phyloP scores from a whole-genome alignment of 2,113 vertebrate genomes.

The Nannobrachium achirus region DNA sequence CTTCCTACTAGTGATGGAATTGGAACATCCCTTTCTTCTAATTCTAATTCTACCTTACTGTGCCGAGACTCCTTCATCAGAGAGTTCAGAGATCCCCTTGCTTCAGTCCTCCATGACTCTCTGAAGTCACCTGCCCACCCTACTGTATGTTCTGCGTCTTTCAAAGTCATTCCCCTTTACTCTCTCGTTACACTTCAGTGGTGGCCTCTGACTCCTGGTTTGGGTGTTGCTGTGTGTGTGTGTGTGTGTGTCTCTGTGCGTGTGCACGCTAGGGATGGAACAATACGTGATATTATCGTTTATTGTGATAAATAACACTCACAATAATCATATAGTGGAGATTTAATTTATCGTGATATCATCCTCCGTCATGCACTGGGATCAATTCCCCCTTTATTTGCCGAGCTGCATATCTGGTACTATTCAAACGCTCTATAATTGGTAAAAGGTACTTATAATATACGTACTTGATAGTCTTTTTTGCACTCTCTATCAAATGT shows the following conservation, averaged over 20 bases:
- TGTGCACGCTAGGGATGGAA: too few relatives aligned
- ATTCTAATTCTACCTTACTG: slow-evolving; percentile 10
- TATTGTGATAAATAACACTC: too few relatives aligned
- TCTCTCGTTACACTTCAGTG: neutral
- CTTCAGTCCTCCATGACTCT: slow-evolving; percentile 36
- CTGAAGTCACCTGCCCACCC: slow-evolving; percentile 6
- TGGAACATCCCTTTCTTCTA: slow-evolving; percentile 48
- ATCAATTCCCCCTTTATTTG: too few relatives aligned
- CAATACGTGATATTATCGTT: too few relatives aligned
- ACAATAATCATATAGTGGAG: too few relatives aligned
- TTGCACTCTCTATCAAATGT: too few relatives aligned
- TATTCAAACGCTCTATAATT: too few relatives aligned
- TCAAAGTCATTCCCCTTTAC: slow-evolving; percentile 33
- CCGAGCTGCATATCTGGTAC: too few relatives aligned
- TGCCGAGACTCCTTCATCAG: slow-evolving; percentile 47
- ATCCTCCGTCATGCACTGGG: too few relatives aligned
- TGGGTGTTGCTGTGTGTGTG: neutral
- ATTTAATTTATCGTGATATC: too few relatives aligned
- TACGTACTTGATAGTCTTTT: too few relatives aligned
- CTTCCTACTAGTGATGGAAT: slow-evolving; percentile 72
- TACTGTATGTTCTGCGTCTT: slow-evolving; percentile 29
- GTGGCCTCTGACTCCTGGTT: neutral
- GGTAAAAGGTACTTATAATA: too few relatives aligned
- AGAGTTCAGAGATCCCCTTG: slow-evolving; percentile 44
- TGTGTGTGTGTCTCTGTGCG: neutral